Base-by-base conservation (phyloP, 2,113 vertebrate genomes). In the Kryptolebias marmoratus region DNA sequence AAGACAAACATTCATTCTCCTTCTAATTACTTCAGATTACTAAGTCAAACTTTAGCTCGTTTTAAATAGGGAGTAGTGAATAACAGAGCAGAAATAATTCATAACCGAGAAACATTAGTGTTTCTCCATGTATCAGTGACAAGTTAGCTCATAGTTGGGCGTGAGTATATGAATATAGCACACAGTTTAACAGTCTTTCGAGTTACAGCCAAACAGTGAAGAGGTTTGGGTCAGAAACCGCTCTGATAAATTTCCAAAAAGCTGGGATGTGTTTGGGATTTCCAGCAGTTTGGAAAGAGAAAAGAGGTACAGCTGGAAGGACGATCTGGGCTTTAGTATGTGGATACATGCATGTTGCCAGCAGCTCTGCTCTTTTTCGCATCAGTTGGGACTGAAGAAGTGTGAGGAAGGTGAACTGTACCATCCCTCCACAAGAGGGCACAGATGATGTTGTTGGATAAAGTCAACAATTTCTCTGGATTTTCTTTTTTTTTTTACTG, bases 341-440 rank as follows among this genome's bases (percentile, higher is more conserved):
- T 63, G 65, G 69, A 74, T 66, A 60, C 64, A 49, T 64, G 13
- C 36, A 49, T 73, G 13, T 58, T 68, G 62, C 71, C 68, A 66
- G 16, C 73, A 73, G 73, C 70, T 66, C 61, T 67, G 75, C 16
- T 71, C 36, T 79, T 65, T 71, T 68, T 79, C 11, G 15, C 44
- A 77, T 70, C 58, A 58, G 22, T 60, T 49, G 1, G 47, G 31
- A 48, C 49, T 48, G 47, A 68, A 13, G 45, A 65, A 3, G 54
- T 54, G 36, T 67, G 56, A 64, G 27, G 31, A 53, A 47, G 66
- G 48, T 90, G 82, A 92, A 85, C 75, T 84, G 86, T 89, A 64
- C 68, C 89, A 80, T 77, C 32, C 76, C 76, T 91, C 93, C 93
- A 92, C 92, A 89, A 93, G 93, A 93, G 91, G 93, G 91, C 92